Base-by-base conservation (phyloP, 64 coral and sea anemone species). In the Montipora cactus region DNA sequence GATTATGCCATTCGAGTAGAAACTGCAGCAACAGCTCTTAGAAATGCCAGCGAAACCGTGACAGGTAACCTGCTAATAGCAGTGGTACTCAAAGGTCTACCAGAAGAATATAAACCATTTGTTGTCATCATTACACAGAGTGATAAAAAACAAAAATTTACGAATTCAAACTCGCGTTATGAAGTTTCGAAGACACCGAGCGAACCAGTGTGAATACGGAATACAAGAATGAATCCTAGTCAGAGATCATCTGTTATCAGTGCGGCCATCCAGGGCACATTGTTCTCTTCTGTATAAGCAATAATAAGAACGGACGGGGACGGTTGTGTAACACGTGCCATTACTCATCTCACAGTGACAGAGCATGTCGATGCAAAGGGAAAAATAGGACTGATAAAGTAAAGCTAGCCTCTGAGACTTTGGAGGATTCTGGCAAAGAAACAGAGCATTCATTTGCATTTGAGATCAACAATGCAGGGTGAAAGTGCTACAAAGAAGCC, bases 361-460 rank as follows among this genome's bases (percentile, higher is more conserved):
- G 49, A 52, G 59, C 87, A 55, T 89, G 87, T 78, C 87, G 74
- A 53, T 44, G 75, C 51, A 75, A 89, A 78, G 75, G 47, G 37
- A 78, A 45, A 77, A 89, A 78, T 52, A 75, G 59, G 15, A 51
- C 87, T 44, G 87, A 89, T 62, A 89, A 75, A 73, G 52, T 89
- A 46, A 89, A 89, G 44, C 44, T 79, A 51, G 87, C 51, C 10
- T 77, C 87, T 50, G 87, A 77, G 87, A 89, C 70, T 23, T 57
- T 12, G 14, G 19, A 49, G 25, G 37, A 47, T 71, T 22, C 68
- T 71, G 44, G 48, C n/a, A 68, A 77, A 49, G 87, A 89, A 46
- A 67, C 50, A 53, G 74, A 89, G 7, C 22, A 55, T 78, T 77
- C 87, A 58, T 89, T 89, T 78, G 87, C 59, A 49, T 89, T 89